A percentile compares a stretch with the other conserved stretches of the same genome.
These are phyloP conservation scores for Chrysopa pallens DNA, from an alignment of 1,140 invertebrate genomes.

Conservation along the genomic window DNA sequence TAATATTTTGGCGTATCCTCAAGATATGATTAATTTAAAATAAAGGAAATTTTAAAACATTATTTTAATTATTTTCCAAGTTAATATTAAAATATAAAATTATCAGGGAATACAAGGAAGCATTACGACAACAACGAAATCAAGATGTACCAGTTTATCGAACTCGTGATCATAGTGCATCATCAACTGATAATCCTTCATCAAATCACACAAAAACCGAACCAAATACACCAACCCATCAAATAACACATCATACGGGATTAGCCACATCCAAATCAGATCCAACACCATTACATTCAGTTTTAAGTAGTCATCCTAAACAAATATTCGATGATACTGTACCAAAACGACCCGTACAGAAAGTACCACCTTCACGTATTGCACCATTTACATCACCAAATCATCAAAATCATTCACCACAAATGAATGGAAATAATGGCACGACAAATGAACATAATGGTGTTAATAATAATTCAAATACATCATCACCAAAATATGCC, in stretches of 20 bases:
- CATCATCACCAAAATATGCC: slow-evolving; percentile 12
- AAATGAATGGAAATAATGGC: slow-evolving; percentile 16
- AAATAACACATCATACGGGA: slow-evolving; percentile 3
- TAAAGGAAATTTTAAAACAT: no score
- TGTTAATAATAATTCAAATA: slow-evolving; percentile 19
- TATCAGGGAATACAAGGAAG: slow-evolving; percentile 71
- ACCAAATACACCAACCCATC: slow-evolving; percentile 22
- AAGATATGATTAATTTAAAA: no score
- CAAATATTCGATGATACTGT: slow-evolving; percentile 18
- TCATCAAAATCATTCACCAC: background rate
- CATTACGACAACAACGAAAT: slow-evolving; percentile 60
- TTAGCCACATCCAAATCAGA: slow-evolving; percentile 21
- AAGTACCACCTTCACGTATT: slow-evolving; percentile 35
- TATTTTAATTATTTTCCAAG: no score
- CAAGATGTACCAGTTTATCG: slow-evolving; percentile 55
- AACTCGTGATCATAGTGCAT: slow-evolving; percentile 24
- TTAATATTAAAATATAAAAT: no score
- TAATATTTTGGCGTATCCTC: no score
- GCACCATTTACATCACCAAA: slow-evolving; percentile 16
- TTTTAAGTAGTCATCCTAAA: slow-evolving; percentile 16
- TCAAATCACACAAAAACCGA: slow-evolving; percentile 18
- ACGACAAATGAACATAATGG: slow-evolving; percentile 22
- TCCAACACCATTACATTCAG: slow-evolving; percentile 20
- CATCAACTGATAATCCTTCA: slow-evolving; percentile 16
- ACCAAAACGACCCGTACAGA: slow-evolving; percentile 31